Evolutionary conservation across 30 jellyfish, hydroid and myxozoan species (phyloP).

Genomic region (Rhopilema esculentum): DNA sequence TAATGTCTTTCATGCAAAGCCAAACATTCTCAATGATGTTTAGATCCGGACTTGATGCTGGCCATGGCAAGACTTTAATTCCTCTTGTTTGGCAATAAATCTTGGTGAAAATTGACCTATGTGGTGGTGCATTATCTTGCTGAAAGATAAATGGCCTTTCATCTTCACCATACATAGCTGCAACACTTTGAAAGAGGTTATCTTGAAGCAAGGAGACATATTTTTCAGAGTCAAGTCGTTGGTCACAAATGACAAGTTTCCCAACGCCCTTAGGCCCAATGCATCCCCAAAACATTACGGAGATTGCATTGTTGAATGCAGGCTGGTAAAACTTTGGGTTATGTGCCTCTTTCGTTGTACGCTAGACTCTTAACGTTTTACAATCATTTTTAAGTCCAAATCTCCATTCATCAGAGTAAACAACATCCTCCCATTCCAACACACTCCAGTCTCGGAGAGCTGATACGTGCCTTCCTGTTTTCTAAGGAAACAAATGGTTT

Average conservation of each 20-base stretch:
- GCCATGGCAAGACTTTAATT: too few species aligned
- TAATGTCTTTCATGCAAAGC: too few species aligned
- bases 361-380: slow-evolving; percentile 4
- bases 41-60: too few species aligned
- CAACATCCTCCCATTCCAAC: slow-evolving; percentile 12
- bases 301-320: neutral
- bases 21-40: too few species aligned
- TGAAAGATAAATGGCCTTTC: slow-evolving; percentile 40
- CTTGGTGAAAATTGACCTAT: too few species aligned
- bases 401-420: slow-evolving; percentile 25
- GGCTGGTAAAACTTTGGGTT: slow-evolving; percentile 11
- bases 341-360: neutral
- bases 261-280: slow-evolving; percentile 67
- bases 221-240: neutral
- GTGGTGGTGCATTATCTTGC: slow-evolving; percentile 64
- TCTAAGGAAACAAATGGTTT: slow-evolving; percentile 6
- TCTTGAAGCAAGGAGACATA: neutral
- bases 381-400: slow-evolving; percentile 15
- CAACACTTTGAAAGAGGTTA: neutral
- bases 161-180: slow-evolving; percentile 4
- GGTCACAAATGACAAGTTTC: slow-evolving; percentile 1
- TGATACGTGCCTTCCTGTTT: neutral
- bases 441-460: slow-evolving; percentile 3
- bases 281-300: slow-evolving; percentile 62
- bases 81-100: too few species aligned